Conservation (phyloP, 2,797 vertebrate species). For the Neostethus bicornis region DNA sequence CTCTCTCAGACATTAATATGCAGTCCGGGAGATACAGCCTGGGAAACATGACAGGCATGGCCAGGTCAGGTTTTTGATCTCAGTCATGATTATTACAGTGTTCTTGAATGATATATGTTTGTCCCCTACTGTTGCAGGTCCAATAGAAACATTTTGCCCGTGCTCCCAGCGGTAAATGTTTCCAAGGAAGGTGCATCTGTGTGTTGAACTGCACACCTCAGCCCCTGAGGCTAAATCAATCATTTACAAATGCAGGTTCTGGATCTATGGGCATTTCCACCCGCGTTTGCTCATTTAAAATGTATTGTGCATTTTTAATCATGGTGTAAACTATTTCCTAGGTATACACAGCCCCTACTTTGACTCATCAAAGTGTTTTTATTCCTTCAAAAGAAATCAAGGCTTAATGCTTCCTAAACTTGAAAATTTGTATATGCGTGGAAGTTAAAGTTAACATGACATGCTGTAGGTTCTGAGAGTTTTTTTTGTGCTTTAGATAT, state of each 20-base stretch:
- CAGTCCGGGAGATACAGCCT: conserved; percentile 51
- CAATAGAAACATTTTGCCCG: conserved; percentile 48
- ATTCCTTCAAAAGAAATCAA: conserved; percentile 16
- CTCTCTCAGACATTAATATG: conserved; percentile 47
- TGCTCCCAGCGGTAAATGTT: conserved; percentile 26
- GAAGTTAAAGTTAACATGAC: conserved; percentile 14
- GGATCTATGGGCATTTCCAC: conserved; percentile 3
- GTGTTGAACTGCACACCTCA: conserved; percentile 20
- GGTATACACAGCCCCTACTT: conserved; percentile 24
- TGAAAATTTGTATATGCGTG: conserved; percentile 23
- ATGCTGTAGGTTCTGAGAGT: conserved; percentile 2
- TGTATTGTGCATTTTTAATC: conserved; percentile 17
- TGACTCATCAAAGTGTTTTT: conserved; percentile 22
- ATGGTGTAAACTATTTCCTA: conserved; percentile 20
- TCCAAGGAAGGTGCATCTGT: conserved; percentile 28
- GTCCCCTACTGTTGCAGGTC: conserved; percentile 41
- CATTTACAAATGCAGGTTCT: conserved; percentile 21
- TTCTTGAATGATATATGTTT: conserved; percentile 59
- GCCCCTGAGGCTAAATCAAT: conserved; percentile 37
- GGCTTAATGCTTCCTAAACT: conserved; percentile 21
- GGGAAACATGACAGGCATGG: conserved; percentile 54
- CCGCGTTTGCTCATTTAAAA: conserved; percentile 26
- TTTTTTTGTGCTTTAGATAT: conserved; percentile 21
- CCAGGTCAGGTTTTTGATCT: conserved; percentile 65
- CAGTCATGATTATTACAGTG: conserved; percentile 48